These are phyloP conservation scores for Pedetes capensis DNA, from an alignment of 2,113 vertebrate genomes.

Conservation along the genomic window DNA sequence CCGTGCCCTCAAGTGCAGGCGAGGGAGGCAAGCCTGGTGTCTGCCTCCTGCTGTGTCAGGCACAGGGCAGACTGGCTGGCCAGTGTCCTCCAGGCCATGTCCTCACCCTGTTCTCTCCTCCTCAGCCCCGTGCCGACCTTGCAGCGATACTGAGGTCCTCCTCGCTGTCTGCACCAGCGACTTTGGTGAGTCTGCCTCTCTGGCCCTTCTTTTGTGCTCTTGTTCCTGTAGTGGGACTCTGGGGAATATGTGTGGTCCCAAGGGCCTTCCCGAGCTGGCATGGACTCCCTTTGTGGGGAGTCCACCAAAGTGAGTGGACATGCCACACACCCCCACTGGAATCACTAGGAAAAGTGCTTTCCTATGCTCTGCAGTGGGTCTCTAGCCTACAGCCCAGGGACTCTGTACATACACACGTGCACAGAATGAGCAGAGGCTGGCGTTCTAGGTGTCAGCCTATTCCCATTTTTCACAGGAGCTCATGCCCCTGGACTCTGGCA, in stretches of 20 bases:
- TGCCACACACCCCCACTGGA: neutral
- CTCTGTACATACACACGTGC: neutral
- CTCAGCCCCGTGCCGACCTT: slow-evolving; percentile 93
- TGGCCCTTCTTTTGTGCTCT: accelerated
- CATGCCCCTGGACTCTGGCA: neutral
- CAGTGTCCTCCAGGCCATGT: neutral
- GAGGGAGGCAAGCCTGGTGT: neutral
- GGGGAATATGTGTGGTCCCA: too few relatives aligned
- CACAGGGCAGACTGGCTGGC: neutral
- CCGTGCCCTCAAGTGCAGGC: neutral
- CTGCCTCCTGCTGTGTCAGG: neutral
- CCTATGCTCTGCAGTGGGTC: neutral
- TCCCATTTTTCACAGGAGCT: neutral
- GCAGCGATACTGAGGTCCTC: slow-evolving; percentile 93
- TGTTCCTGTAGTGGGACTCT: neutral
- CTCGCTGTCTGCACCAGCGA: slow-evolving; percentile 96
- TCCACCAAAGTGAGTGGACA: too few relatives aligned
- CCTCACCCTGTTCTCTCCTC: slow-evolving; percentile 29
- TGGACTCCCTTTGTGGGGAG: neutral
- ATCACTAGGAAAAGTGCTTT: neutral
- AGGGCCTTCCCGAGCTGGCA: neutral
- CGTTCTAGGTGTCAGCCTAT: neutral
- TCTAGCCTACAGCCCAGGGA: neutral
- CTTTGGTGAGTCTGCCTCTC: slow-evolving; percentile 89
- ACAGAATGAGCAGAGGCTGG: neutral